Conservation (phyloP, 2,797 vertebrate species). For the Peromyscus eremicus region DNA sequence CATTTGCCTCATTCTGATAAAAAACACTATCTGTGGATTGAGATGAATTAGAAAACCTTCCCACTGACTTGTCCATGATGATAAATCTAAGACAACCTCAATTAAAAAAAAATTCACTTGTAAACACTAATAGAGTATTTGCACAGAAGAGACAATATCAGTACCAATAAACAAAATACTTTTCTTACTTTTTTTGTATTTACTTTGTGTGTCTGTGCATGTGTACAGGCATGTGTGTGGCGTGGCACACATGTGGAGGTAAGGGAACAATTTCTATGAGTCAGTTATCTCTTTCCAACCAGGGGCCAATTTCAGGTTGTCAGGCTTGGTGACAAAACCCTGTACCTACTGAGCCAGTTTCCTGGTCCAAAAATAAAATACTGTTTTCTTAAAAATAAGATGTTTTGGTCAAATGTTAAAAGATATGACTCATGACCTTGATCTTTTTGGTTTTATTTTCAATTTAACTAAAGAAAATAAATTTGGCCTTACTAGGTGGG, state of each 20-base stretch:
- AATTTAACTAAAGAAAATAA: background rate
- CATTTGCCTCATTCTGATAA: background rate
- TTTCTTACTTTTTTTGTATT: background rate
- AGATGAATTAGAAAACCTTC: background rate
- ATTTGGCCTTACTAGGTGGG: background rate
- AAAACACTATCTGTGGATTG: background rate
- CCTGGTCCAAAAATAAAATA: background rate
- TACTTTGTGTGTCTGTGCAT: background rate
- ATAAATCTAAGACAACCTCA: background rate
- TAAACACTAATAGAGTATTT: background rate
- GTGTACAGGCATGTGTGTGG: background rate
- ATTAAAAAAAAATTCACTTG: background rate
- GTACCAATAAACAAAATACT: background rate
- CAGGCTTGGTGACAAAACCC: background rate
- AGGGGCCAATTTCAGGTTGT: background rate
- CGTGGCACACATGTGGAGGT: background rate
- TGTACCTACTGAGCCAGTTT: background rate
- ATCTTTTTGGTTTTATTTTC: slow-evolving; percentile 27
- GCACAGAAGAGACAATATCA: background rate
- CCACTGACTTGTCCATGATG: background rate
- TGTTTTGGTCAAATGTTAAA: background rate
- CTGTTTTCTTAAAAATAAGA: background rate
- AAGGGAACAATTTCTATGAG: background rate
- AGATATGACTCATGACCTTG: background rate
- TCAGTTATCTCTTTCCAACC: background rate